Percentiles rank a stretch among this genome's conserved stretches.
These are phyloP conservation scores for Papilio helenus DNA, from an alignment of 1,140 invertebrate genomes.

Conservation along the genomic window DNA sequence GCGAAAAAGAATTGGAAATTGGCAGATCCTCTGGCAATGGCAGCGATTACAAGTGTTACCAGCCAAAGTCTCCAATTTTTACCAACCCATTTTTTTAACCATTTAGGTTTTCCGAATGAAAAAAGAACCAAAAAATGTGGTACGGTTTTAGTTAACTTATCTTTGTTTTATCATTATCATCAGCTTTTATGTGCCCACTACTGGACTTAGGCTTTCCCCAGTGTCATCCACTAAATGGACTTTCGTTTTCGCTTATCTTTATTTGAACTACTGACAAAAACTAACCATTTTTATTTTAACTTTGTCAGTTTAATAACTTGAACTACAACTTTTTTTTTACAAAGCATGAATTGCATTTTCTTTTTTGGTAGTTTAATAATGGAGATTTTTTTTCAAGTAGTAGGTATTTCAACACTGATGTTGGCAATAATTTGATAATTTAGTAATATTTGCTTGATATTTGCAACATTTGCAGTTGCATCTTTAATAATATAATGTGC, in stretches of 20 bases:
- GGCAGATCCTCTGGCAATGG: constrained; percentile 36
- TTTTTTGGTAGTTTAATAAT: not conserved
- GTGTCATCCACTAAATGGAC: not conserved
- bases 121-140: not conserved
- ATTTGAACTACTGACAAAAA: not conserved
- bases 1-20: constrained; percentile 35
- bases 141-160: not conserved
- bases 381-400: not conserved
- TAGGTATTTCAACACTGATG: not conserved
- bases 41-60: constrained; percentile 34
- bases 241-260: not conserved
- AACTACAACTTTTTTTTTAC: no score
- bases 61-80: not conserved
- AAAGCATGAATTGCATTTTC: no score
- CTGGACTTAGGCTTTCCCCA: no score
- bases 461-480: not conserved
- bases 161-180: not conserved
- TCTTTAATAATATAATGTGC: not conserved
- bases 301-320: not conserved
- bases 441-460: not conserved
- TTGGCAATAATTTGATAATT: not conserved
- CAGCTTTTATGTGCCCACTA: no score
- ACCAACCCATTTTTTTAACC: not conserved
- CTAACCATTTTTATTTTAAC: not conserved
- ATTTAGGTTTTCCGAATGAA: not conserved